Conservation (phyloP, 2,797 vertebrate species). For the Enoplosus armatus region DNA sequence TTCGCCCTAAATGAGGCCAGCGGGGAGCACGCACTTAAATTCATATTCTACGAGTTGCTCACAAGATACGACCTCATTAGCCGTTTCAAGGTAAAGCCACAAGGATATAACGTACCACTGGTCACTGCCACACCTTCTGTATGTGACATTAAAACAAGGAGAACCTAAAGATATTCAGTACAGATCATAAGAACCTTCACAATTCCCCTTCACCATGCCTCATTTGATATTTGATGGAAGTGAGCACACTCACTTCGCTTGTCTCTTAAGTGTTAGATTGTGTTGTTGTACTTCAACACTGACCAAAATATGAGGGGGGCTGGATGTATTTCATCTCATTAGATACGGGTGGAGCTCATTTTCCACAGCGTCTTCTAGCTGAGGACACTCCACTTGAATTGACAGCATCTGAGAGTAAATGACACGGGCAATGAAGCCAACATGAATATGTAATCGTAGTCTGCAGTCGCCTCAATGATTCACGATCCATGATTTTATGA, state of each 20-base stretch:
- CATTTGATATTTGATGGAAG: slow-evolving; percentile 22
- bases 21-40: slow-evolving; percentile 96
- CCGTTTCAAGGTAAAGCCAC: slow-evolving; percentile 94
- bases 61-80: slow-evolving; percentile 98
- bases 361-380: slow-evolving; percentile 30
- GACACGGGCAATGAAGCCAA: slow-evolving; percentile 43
- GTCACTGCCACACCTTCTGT: slow-evolving; percentile 2
- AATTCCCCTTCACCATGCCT: neutral
- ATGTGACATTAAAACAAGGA: slow-evolving; percentile 29
- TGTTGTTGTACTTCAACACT: slow-evolving; percentile 35
- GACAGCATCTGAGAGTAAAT: slow-evolving; percentile 58
- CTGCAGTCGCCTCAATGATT: slow-evolving; percentile 39
- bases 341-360: slow-evolving; percentile 42
- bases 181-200: slow-evolving; percentile 15
- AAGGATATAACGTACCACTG: neutral
- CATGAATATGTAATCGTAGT: slow-evolving; percentile 50
- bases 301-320: slow-evolving; percentile 25
- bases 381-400: slow-evolving; percentile 54
- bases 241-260: slow-evolving; percentile 2
- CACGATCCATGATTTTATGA: slow-evolving; percentile 44
- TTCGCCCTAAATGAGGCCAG: slow-evolving; percentile 97
- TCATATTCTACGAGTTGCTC: slow-evolving; percentile 98
- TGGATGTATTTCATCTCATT: slow-evolving; percentile 42
- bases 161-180: slow-evolving; percentile 7
- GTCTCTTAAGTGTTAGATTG: slow-evolving; percentile 13